These are phyloP conservation scores for Drepana falcataria DNA, from an alignment of 2,888 invertebrate species.

Conservation along the genomic window DNA sequence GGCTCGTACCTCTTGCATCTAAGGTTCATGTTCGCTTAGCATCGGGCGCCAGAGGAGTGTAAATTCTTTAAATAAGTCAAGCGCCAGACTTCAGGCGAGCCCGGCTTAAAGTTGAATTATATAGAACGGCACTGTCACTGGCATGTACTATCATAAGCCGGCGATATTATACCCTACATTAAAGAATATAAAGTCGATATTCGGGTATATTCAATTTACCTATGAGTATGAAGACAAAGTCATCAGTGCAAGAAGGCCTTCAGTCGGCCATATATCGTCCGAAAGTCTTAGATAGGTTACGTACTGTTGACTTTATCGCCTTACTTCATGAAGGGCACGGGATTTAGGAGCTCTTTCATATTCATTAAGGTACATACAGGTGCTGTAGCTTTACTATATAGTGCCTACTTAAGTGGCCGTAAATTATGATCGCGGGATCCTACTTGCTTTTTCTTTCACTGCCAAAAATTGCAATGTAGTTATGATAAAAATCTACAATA, in stretches of 20 bases:
- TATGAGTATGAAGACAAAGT: too few relatives aligned
- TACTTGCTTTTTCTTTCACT: too few relatives aligned
- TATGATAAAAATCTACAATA: too few relatives aligned
- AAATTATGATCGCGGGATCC: too few relatives aligned
- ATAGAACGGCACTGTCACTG: too few relatives aligned
- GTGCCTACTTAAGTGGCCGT: slow-evolving; percentile 15
- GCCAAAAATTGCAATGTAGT: too few relatives aligned
- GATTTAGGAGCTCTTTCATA: slow-evolving; percentile 21
- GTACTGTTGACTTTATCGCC: slow-evolving; percentile 31
- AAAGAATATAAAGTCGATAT: too few relatives aligned
- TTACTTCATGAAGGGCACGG: slow-evolving; percentile 27
- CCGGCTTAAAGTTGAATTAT: slow-evolving; percentile 20
- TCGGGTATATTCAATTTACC: too few relatives aligned
- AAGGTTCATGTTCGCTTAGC: not conserved
- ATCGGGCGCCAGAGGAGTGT: not conserved
- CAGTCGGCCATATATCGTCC: slow-evolving; percentile 29
- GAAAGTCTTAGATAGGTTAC: slow-evolving; percentile 21
- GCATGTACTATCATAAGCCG: too few relatives aligned
- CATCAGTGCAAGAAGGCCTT: too few relatives aligned
- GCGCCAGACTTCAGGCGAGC: slow-evolving; percentile 14
- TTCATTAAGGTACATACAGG: slow-evolving; percentile 26
- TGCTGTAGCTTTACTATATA: slow-evolving; percentile 4
- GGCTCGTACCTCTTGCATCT: not conserved
- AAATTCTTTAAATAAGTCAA: slow-evolving; percentile 13
- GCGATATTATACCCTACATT: too few relatives aligned